phyloP scores from a whole-genome alignment of 2,888 invertebrate species.

The Gandaritis pyraliata region DNA sequence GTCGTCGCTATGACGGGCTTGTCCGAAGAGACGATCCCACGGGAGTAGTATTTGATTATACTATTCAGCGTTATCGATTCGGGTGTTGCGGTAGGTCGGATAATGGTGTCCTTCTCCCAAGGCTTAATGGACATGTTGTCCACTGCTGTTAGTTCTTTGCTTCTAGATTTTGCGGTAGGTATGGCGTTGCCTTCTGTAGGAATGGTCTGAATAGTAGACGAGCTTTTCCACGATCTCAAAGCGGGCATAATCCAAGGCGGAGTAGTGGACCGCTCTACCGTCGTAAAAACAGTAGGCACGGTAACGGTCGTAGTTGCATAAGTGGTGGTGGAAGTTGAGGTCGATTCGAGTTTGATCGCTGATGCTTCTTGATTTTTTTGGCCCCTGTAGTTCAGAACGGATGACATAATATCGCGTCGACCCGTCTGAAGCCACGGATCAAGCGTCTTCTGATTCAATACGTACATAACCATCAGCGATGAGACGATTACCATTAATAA shows the following conservation, averaged over 20 bases:
- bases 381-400: slow-evolving; percentile 23
- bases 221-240: slow-evolving; percentile 73
- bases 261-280: slow-evolving; percentile 62
- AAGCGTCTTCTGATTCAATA: slow-evolving; percentile 55
- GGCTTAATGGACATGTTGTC: slow-evolving; percentile 69
- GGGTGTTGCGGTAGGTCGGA: slow-evolving; percentile 68
- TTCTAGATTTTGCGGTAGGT: slow-evolving; percentile 65
- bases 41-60: slow-evolving; percentile 66
- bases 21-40: slow-evolving; percentile 58
- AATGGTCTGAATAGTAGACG: slow-evolving; percentile 63
- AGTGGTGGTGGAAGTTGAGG: slow-evolving; percentile 53
- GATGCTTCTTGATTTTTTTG: slow-evolving; percentile 54
- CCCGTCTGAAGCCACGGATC: slow-evolving; percentile 34
- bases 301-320: slow-evolving; percentile 50
- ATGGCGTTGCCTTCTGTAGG: slow-evolving; percentile 65
- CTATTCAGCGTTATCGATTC: slow-evolving; percentile 66
- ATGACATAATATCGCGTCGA: slow-evolving; percentile 30
- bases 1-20: slow-evolving; percentile 59
- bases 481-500: slow-evolving; percentile 65
- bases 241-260: slow-evolving; percentile 83
- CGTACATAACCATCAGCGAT: slow-evolving; percentile 65
- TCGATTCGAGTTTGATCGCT: slow-evolving; percentile 58
- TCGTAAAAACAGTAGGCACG: slow-evolving; percentile 41
- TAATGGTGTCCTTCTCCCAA: slow-evolving; percentile 74
- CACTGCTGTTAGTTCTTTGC: slow-evolving; percentile 61